These are phyloP conservation scores for Alaudala cheleensis DNA, from an alignment of 2,113 vertebrate species.

Conservation along the genomic window DNA sequence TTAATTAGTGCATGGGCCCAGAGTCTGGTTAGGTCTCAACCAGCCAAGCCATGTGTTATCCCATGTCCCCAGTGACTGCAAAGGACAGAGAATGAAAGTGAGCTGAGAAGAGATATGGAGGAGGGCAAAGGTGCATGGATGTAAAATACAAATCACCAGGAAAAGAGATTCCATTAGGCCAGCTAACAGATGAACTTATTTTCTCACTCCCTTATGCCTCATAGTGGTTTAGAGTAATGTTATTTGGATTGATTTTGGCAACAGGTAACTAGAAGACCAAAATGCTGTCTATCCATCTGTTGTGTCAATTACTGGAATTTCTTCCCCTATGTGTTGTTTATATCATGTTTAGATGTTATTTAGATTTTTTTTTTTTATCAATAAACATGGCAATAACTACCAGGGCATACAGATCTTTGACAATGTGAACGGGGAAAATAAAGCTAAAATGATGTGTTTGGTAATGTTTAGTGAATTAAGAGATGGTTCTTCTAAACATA, in stretches of 20 bases:
- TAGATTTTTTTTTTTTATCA: background rate
- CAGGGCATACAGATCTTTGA: background rate
- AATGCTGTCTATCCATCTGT: constrained; percentile 5
- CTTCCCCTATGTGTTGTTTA: background rate
- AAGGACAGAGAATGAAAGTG: background rate
- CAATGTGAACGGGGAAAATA: background rate
- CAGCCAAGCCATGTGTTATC: background rate
- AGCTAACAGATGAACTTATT: background rate
- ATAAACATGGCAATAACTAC: constrained; percentile 1
- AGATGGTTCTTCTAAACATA: background rate
- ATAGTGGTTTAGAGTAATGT: background rate
- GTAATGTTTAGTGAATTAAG: background rate
- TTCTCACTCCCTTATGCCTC: background rate
- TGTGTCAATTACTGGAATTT: background rate
- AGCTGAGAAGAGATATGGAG: background rate
- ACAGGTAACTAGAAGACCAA: constrained; percentile 18
- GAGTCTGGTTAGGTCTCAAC: fast-evolving
- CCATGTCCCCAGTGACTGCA: background rate
- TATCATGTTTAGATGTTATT: background rate
- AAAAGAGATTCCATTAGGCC: background rate
- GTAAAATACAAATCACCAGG: background rate
- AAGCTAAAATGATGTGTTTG: background rate
- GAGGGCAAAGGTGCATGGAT: background rate
- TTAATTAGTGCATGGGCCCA: background rate
- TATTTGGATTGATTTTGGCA: constrained; percentile 34